Evolutionary conservation across 2,113 vertebrate species (phyloP), one percentile per base, ranked within the genome.

Genomic region (Tringa solitaria): DNA sequence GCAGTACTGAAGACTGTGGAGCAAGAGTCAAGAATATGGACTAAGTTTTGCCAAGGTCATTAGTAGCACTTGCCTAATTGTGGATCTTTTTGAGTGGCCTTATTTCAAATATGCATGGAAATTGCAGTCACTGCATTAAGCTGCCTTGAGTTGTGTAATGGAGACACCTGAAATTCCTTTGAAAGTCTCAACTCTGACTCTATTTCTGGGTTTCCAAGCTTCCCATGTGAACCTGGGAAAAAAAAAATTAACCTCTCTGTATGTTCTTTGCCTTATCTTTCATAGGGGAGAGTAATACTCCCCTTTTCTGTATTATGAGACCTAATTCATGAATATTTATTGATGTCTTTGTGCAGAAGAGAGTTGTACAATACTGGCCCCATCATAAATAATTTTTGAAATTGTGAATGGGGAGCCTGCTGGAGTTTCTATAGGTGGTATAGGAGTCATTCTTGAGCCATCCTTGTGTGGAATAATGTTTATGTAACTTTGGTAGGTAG

Each of bases 1-100:
- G 54, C 65, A 56, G 32, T 43, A 23, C 51, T 57, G 39, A 68
- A 68, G 41, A 4, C 54, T 78, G 15, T 51, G 77, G 56, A 74
- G 72, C 43, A 61, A 59, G 51, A 93, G 78, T 63, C 89, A 83
- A 69, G 91, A 82, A 69, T 20, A 83, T 5, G 39, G 65, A 65
- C 89, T 19, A 35, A 37, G 28, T 78, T 90, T 95, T 90, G 91
- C 86, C 63, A 65, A 87, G 89, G 86, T 91, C 84, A 89, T 91
- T 61, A 82, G 53, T 24, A 78, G 65, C 37, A 70, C 5, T n/a
- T 86, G 27, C n/a, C 33, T 43, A 45, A 77, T 46, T 60, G 68
- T 41, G 39, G 56, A 54, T 6, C 12, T 10, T 70, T 54, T 83
- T 4, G 10, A 83, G 65, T 37, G 56, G 20, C 81, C 37, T 61